Evolutionary conservation across 2,113 vertebrate species (phyloP).

Genomic region (Eurystomus gularis): DNA sequence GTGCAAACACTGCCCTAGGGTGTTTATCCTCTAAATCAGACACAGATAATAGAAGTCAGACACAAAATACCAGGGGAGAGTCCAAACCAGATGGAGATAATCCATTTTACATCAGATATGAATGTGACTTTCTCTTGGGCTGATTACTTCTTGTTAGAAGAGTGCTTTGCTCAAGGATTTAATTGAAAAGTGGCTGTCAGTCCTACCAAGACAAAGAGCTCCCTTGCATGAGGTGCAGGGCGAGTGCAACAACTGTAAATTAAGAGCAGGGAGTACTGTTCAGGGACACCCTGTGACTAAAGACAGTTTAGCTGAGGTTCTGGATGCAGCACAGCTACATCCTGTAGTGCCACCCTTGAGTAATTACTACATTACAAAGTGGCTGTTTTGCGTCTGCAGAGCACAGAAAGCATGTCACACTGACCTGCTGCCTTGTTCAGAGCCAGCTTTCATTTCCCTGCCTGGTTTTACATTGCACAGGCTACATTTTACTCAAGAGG

Average conservation of each 20-base stretch:
- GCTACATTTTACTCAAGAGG: not conserved
- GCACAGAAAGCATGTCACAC: not conserved
- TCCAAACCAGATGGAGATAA: conserved; percentile 31
- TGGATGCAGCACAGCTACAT: not conserved
- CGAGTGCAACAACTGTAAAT: not conserved
- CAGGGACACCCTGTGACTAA: not conserved
- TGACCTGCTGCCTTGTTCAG: not conserved
- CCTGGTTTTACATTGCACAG: not conserved
- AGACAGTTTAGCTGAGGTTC: not conserved
- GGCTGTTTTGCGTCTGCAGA: not conserved
- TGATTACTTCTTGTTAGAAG: not conserved
- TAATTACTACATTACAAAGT: not conserved
- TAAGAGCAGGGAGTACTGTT: not conserved
- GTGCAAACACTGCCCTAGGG: conserved; percentile 31
- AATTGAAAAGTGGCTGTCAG: not conserved
- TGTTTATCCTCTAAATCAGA: conserved; percentile 56
- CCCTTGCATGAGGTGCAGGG: not conserved
- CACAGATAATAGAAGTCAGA: conserved; percentile 46
- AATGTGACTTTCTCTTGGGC: not conserved
- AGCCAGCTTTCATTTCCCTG: not conserved
- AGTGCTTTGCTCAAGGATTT: not conserved
- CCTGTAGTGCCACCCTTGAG: not conserved
- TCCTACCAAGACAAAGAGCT: not conserved
- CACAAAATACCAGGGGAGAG: conserved; percentile 27
- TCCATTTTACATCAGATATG: conserved; percentile 21